These are phyloP conservation scores for Pseudolycoriella hygida DNA, from an alignment of 2,888 invertebrate species.

Conservation along the genomic window DNA sequence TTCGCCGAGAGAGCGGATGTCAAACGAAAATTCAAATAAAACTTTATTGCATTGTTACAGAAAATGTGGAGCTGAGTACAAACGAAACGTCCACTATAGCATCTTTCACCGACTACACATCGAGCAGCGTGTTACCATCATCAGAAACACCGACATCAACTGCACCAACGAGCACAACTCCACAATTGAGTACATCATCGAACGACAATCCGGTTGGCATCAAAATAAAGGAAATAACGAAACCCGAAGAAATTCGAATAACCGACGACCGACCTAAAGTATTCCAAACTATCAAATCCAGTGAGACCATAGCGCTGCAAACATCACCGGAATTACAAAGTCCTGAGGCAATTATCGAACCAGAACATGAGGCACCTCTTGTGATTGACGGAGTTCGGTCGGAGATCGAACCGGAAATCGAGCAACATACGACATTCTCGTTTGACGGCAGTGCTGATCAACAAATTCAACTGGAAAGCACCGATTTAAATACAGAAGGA, in stretches of 20 bases:
- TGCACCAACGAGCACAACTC: background rate
- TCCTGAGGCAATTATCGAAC: background rate
- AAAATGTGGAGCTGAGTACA: background rate
- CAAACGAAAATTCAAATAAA: no score
- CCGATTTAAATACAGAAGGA: constrained; percentile 9
- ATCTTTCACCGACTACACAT: constrained; percentile 1
- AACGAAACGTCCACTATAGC: constrained; percentile 3
- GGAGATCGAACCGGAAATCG: background rate
- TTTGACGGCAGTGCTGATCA: constrained; percentile 4
- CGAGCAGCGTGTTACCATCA: constrained; percentile 1
- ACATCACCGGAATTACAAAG: background rate
- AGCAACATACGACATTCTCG: background rate
- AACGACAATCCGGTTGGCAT: constrained; percentile 20
- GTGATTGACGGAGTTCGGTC: background rate
- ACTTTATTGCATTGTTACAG: no score
- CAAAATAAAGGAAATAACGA: constrained; percentile 28
- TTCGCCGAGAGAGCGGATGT: no score
- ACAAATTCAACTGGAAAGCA: constrained; percentile 8
- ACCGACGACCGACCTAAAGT: constrained; percentile 20
- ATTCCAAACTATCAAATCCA: constrained; percentile 7
- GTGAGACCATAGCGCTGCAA: background rate
- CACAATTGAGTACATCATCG: background rate
- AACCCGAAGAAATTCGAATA: constrained; percentile 26
- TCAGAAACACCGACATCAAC: constrained; percentile 8
- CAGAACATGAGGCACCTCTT: background rate